Evolutionary conservation across 2,888 invertebrate species (phyloP), one percentile per base, ranked within the genome.

Genomic region (Nymphalis c-album): DNA sequence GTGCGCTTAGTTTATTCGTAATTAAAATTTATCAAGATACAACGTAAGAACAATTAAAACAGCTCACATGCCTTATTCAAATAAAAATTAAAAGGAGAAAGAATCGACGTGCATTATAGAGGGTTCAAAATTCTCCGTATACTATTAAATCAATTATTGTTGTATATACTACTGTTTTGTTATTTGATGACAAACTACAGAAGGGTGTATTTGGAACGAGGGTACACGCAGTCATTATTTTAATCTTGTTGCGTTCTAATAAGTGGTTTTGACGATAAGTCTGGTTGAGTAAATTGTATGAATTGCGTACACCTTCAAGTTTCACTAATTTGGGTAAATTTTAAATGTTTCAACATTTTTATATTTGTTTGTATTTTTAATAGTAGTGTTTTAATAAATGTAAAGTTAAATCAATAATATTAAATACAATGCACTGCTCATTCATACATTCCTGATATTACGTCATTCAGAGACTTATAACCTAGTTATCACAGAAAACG

Each of bases 261-360:
- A 68, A 58, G 58, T 22, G 58, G 46, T 61, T 64, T 31, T 47
- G 64, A 58, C 55, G 51, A 46, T 51, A 45, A 64, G 51, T 46
- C 50, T 20, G 40, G 7, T 17, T 60, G n/a, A 46, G 46, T 51
- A 60, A 64, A 60, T 45, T 48, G 45, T 51, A 18, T 22, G 31
- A 50, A 59, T 59, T 63, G 46, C 31, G 13, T 45, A 17, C 20
- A 53, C 46, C 7, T 18, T 50, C n/a, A 18, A 3, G 10, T 10
- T 50, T 8, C 10, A 18, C 18, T 50, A 50, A 40, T 40, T 40
- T 40, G 40, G 40, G 3, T 40, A 13, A 40, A 10, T 13, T 40
- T 40, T 40, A 40, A 40, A 8, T 35, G 35, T 35, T 35, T 35
- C 0, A 35, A 13, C 13, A 40, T 40, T 40, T 40, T 26, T 26